phyloP scores from a whole-genome alignment of 2,888 invertebrate genomes.

The Agriotes lineatus region DNA sequence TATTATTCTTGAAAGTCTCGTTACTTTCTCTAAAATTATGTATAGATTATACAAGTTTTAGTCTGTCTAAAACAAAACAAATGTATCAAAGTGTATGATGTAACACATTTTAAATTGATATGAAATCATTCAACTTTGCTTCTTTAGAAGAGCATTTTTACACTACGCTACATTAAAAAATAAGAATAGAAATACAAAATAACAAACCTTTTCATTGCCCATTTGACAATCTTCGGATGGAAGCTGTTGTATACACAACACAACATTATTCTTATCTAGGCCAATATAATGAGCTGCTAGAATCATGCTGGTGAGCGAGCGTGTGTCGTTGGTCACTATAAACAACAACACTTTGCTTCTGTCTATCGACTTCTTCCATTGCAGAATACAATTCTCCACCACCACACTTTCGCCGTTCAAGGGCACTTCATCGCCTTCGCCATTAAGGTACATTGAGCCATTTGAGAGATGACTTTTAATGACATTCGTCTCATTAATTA shows the following conservation, averaged over 20 bases:
- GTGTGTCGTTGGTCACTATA: slow-evolving; percentile 82
- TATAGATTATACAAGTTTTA: no score
- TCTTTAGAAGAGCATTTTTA: no score
- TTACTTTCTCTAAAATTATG: no score
- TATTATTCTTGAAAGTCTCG: no score
- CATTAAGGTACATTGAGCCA: slow-evolving; percentile 30
- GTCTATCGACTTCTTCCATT: slow-evolving; percentile 69
- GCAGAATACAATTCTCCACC: slow-evolving; percentile 54
- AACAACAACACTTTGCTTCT: slow-evolving; percentile 85
- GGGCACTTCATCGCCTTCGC: slow-evolving; percentile 29
- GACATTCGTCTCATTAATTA: slow-evolving; percentile 20
- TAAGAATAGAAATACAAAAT: not conserved
- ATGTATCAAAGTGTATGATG: no score
- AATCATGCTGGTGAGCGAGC: slow-evolving; percentile 85
- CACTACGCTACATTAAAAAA: no score
- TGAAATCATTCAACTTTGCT: no score
- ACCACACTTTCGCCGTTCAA: slow-evolving; percentile 37
- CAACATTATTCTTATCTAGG: slow-evolving; percentile 82
- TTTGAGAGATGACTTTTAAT: slow-evolving; percentile 28
- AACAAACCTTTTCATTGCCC: slow-evolving; percentile 76
- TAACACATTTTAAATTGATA: no score
- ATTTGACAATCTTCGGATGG: slow-evolving; percentile 73
- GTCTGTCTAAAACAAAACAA: no score
- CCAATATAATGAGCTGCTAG: slow-evolving; percentile 95
- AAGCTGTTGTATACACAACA: slow-evolving; percentile 89